These are phyloP conservation scores for Polymixis flavicincta DNA, from an alignment of 2,888 invertebrate genomes.

Conservation along the genomic window DNA sequence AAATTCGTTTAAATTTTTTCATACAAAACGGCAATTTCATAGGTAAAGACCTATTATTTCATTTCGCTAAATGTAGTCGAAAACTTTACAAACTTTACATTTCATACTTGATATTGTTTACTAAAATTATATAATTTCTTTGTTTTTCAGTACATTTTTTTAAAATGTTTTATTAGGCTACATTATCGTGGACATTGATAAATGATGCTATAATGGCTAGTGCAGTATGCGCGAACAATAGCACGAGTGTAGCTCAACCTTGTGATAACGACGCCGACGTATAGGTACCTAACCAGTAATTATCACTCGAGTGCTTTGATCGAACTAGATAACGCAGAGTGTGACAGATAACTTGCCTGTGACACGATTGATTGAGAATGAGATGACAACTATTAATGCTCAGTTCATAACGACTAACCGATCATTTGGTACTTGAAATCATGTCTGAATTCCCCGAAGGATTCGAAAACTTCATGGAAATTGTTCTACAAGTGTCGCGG, in stretches of 20 bases:
- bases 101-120: neutral
- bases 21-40: too few relatives aligned
- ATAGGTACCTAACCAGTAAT: slow-evolving; percentile 40
- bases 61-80: neutral
- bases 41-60: too few relatives aligned
- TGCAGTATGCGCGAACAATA: slow-evolving; percentile 30
- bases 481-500: too few relatives aligned
- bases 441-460: too few relatives aligned
- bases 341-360: slow-evolving; percentile 37
- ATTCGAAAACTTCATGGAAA: too few relatives aligned
- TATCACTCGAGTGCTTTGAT: slow-evolving; percentile 61
- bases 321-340: slow-evolving; percentile 53
- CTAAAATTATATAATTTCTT: slow-evolving; percentile 1
- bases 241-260: slow-evolving; percentile 39
- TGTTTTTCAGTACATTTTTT: neutral
- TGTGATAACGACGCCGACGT: slow-evolving; percentile 41
- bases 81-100: neutral
- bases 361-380: slow-evolving; percentile 45
- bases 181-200: slow-evolving; percentile 28
- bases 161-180: too few relatives aligned
- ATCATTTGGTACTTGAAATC: neutral
- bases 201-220: slow-evolving; percentile 33
- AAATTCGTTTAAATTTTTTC: too few relatives aligned
- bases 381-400: slow-evolving; percentile 28
- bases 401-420: slow-evolving; percentile 1